Evolutionary conservation across 2,888 invertebrate genomes (phyloP), one percentile per base, ranked within the genome.

Genomic region (Mystacides longicornis): DNA sequence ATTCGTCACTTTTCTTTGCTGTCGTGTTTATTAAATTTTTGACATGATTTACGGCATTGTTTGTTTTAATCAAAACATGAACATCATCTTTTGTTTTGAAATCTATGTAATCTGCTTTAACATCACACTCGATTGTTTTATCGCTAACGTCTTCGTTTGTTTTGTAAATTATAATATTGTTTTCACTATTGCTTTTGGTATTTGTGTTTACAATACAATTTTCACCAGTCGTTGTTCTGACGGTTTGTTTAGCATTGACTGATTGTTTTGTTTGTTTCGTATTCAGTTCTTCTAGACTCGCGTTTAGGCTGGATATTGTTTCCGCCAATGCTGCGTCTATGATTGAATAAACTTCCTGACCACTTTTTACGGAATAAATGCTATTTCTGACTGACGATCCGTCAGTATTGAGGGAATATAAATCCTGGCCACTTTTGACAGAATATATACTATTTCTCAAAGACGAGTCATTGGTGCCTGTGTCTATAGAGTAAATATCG

Each of bases 401-500:
- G 2, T 51, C 52, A 33, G 58, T 58, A 16, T 57, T 55, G 21
- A 58, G 9, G 5, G 58, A 55, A 14, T 49, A 54, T 33, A 57
- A 11, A 20, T 58, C 58, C 23, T 56, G 53, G n/a, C 51, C 56
- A 48, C 57, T 60, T 23, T 55, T 57, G 7, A 57, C 60, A 3
- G 60, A 60, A 21, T 57, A 60, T 14, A 57, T 55, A 23, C 55
- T 55, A 27, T 54, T 55, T 20, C 60, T 53, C 18, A 59, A 22
- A 9, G 56, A 59, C 1, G 55, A 50, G 20, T 16, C 33, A 23
- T 52, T 55, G 19, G 50, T 43, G 31, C 54, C 58, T 3, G 37
- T 43, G 2, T 33, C 20, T 9, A 60, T 62, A 22, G 66, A 66
- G 62, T 68, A 68, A 33, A 62, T 62, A 59, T 72, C 69, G 49